Base-by-base conservation (phyloP, 2,888 invertebrate species). In the Drepana falcataria region DNA sequence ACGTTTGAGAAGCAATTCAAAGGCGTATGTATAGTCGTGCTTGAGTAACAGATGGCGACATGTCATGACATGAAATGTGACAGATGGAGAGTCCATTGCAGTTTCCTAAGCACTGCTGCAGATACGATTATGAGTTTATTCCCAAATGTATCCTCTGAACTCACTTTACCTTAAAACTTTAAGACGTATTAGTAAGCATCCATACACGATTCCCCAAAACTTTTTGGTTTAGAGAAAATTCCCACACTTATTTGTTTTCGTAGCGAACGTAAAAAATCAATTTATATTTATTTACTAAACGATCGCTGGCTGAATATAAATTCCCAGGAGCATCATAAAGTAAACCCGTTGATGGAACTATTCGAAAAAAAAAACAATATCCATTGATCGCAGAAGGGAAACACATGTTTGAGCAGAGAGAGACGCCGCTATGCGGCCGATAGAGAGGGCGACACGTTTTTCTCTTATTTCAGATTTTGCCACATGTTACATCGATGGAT, bases 381-480 rank as follows among this genome's bases (percentile, higher is more conserved):
- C 69, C 80, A 83, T 81, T 83, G 81, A 83, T 83, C 76, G 69
- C 85, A 85, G 78, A 73, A 79, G 80, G 83, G 71, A 63, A 79
- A 70, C 87, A 87, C 85, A 85, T 86, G 86, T 87, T 80, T 53
- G 51, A 66, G 33, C 37, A 52, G 75, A 82, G 41, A 51, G 75
- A 55, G 83, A 84, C 64, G 52, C 57, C 47, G 73, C 65, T 68
- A 73, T 79, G 67, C 66, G 57, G 44, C 4, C 2, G 70, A 83
- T 40, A 44, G 76, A 51, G 81, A 77, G 2, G 61, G 60, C n/a
- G 57, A 58, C 58, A 52, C 63, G 71, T 68, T 74, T 75, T 75
- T 73, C 71, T 75, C 73, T 75, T 75, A 73, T 70, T 72, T 58
- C 58, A 59, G 59, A 85, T 86, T 85, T 85, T 57, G 79, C 82